These are phyloP conservation scores for Allygus modestus DNA, from an alignment of 2,888 invertebrate species.

Conservation along the genomic window DNA sequence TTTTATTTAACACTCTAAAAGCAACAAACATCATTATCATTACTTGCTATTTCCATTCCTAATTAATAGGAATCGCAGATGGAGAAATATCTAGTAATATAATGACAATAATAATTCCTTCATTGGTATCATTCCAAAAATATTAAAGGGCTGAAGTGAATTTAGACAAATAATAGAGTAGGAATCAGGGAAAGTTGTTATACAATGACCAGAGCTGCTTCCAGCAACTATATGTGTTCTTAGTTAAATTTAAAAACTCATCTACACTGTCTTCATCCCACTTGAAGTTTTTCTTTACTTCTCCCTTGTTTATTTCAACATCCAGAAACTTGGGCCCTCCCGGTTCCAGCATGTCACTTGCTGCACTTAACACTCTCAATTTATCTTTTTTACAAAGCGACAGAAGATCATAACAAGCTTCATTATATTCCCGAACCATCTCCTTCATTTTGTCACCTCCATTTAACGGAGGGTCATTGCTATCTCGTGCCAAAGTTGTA, in stretches of 20 bases:
- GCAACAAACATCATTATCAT: too few species aligned
- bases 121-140: too few species aligned
- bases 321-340: conserved; percentile 51
- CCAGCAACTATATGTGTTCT: conserved; percentile 33
- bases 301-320: conserved; percentile 9
- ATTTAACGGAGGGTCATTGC: conserved; percentile 3
- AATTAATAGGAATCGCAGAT: too few species aligned
- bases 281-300: background rate
- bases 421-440: background rate
- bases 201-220: conserved; percentile 8
- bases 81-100: too few species aligned
- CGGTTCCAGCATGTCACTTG: conserved; percentile 8
- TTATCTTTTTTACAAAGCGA: conserved; percentile 27
- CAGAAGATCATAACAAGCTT: conserved; percentile 35
- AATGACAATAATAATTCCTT: too few species aligned
- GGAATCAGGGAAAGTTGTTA: conserved; percentile 20
- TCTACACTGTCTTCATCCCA: conserved; percentile 39
- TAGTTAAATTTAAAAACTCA: conserved; percentile 19
- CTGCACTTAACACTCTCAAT: conserved; percentile 12
- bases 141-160: too few species aligned
- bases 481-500: background rate
- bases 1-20: too few species aligned
- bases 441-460: conserved; percentile 27
- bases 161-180: too few species aligned
- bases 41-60: too few species aligned